A percentile compares a stretch with the other conserved stretches of the same genome.
These are phyloP conservation scores for Pristiophorus japonicus DNA, from an alignment of 2,113 vertebrate genomes.

Conservation along the genomic window DNA sequence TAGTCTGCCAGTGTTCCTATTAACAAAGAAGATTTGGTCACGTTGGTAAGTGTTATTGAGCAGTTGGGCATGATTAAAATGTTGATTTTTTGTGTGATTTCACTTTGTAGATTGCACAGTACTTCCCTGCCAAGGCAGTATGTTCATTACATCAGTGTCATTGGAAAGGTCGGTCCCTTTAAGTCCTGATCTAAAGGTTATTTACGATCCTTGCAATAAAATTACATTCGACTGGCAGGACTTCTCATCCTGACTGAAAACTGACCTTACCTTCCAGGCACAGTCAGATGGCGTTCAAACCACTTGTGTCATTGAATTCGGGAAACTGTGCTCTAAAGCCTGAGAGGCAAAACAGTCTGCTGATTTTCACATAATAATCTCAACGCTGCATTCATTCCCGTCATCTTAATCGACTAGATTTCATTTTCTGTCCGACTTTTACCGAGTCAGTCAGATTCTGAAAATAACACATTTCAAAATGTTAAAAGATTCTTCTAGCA, in stretches of 20 bases:
- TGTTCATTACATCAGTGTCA: neutral
- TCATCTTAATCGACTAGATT: neutral
- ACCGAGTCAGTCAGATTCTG: neutral
- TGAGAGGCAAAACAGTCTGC: neutral
- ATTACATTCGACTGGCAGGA: neutral
- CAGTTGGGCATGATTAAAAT: neutral
- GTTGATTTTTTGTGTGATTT: neutral
- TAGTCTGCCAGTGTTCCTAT: neutral
- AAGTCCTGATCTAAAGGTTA: neutral
- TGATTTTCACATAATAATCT: neutral
- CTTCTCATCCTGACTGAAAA: neutral
- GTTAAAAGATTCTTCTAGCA: neutral
- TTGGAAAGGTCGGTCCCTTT: neutral
- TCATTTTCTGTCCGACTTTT: neutral
- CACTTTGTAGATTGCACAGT: neutral
- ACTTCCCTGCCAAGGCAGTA: neutral
- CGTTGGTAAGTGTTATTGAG: neutral
- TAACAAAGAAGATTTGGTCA: neutral
- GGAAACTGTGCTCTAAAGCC: neutral
- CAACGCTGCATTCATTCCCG: neutral
- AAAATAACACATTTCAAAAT: neutral
- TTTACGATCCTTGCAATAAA: conserved; percentile 4
- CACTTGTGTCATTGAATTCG: neutral
- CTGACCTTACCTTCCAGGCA: conserved; percentile 23
- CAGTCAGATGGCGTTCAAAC: neutral